Evolutionary conservation across 2,113 vertebrate genomes (phyloP), one percentile per base, ranked within the genome.

Genomic region (Gymnarchus niloticus): DNA sequence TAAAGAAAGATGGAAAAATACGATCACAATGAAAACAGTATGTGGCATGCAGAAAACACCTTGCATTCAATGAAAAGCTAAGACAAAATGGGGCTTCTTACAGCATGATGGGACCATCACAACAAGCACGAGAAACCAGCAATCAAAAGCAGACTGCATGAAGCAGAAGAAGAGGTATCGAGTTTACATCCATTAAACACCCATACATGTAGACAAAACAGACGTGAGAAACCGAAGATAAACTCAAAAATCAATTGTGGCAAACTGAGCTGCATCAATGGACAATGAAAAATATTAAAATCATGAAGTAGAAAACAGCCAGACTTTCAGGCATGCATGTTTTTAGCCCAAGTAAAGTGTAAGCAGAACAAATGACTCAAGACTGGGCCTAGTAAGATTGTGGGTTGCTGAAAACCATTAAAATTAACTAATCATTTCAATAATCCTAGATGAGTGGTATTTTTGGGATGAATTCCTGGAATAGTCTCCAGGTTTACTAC

Each of bases 11-110:
- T 94, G 96, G 94, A 97, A 96, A 92, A 96, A 91, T 93, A 93
- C 95, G 94, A 96, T 96, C 94, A 97, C 96, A 96, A 95, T 94
- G 96, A 93, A 94, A 95, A 92, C 91, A 95, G 95, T 91, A 96
- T 92, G 94, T 91, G 89, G 94, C 85, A 65, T 87, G 93, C 92
- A 94, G 95, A 96, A 95, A 97, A 97, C 95, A 96, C 95, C 95
- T 94, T 96, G 96, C 95, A 95, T 95, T 93, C 85, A 86, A 87
- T 92, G 44, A 49, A 49, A 4, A 81, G 23, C 25, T 19, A 49
- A 23, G 19, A 81, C 44, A 51, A 81, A 48, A 81, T 81, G 77
- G 10, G n/a, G 8, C 12, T 81, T 73, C 65, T 73, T 28, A 37
- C 33, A 73, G 65, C 33, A 17, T 28, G 14, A 73, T 73, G 65